Conservation (phyloP, 2,113 vertebrate genomes). For the Pituophis catenifer region DNA sequence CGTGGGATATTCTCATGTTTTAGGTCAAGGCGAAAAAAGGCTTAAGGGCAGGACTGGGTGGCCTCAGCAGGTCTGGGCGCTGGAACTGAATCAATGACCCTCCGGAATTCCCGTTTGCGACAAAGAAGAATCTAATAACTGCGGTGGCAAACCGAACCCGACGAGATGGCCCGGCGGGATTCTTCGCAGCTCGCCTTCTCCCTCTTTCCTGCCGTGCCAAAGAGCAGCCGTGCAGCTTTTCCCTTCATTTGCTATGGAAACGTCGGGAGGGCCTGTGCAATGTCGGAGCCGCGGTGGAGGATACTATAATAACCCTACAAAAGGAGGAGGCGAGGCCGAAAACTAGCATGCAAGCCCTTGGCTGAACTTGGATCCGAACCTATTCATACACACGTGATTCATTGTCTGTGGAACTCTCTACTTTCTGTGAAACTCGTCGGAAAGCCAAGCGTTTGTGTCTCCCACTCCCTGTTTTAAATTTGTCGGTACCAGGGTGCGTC, state of each 20-base stretch:
- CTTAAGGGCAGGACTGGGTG: slow-evolving; percentile 92
- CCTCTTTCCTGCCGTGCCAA: neutral
- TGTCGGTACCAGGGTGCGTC: neutral
- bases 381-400: neutral
- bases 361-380: neutral
- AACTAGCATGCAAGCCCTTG: neutral
- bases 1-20: slow-evolving; percentile 76
- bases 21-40: slow-evolving; percentile 83
- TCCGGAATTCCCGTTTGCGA: neutral
- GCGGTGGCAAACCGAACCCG: neutral
- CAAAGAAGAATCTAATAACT: neutral
- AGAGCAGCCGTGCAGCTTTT: neutral
- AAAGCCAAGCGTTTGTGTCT: neutral
- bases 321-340: neutral
- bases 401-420: neutral
- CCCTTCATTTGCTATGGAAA: neutral
- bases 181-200: neutral
- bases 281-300: neutral
- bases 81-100: slow-evolving; percentile 91
- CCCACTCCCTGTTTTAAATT: neutral
- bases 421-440: neutral
- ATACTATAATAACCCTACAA: neutral
- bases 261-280: neutral
- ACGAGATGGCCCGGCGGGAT: neutral
- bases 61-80: slow-evolving; percentile 98